Evolutionary conservation across 2,113 vertebrate genomes (phyloP), one percentile per base, ranked within the genome.

Genomic region (Chaetura pelagica): DNA sequence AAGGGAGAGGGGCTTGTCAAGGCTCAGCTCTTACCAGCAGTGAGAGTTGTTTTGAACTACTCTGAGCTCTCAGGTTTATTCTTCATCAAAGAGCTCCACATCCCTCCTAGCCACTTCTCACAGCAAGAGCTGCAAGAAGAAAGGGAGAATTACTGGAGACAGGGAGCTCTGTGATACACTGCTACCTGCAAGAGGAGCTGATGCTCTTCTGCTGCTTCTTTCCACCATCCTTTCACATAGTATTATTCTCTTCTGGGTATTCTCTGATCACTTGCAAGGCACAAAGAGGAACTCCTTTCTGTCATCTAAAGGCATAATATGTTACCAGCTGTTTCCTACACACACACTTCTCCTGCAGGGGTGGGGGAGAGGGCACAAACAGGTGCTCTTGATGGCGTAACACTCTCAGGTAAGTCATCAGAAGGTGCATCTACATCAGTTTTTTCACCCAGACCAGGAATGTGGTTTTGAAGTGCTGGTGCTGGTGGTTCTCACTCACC

Each of bases 41-140:
- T 16, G 61, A 92, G 48, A 81, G 44, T 26, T 54, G 92, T 93
- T 95, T 80, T 94, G 57, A 94, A 91, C 87, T 91, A 49, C 87
- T 89, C 40, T 0, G 5, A 92, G 57, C 57, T 92, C 66, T 81
- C 76, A 87, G 76, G 44, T 78, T 96, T 89, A 61, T 52, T 87
- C 54, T 68, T 89, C 80, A 79, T 94, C 76, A 91, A 90, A 96
- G 84, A 84, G 30, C 38, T 94, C 52, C 57, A 63, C 0, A 0
- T 89, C 27, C 87, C 83, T 92, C 76, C 86, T 61, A 92, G 64
- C 52, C 69, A 78, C 38, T 86, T 94, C 52, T 90, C 38, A 15
- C 59, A 81, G 63, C n/a, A 81, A 88, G 90, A 86, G 57, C 62
- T 94, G 69, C 46, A 61, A 72, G 89, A 89, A 87, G 57, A 71